Conservation (phyloP, 2,797 vertebrate species). For the Leptoclinus maculatus region DNA sequence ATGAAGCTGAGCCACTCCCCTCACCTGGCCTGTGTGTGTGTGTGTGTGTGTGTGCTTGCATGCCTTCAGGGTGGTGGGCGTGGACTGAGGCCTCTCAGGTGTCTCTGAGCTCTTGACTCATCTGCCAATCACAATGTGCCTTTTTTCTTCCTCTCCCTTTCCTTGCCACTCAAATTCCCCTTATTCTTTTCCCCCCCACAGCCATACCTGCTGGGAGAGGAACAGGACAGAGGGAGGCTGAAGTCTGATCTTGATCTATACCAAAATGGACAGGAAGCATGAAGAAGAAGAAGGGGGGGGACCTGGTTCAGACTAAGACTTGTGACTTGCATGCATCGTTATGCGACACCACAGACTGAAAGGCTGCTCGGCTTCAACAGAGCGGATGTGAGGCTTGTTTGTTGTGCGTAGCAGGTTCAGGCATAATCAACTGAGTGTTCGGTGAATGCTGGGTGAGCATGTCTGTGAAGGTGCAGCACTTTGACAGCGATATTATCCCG, state of each 20-base stretch:
- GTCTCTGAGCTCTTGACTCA: conserved; percentile 54
- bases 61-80: conserved; percentile 63
- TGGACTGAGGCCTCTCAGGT: conserved; percentile 69
- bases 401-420: conserved; percentile 45
- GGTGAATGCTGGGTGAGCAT: conserved; percentile 33
- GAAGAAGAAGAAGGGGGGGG: conserved; percentile 28
- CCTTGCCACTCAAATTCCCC: conserved; percentile 27
- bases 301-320: conserved; percentile 34
- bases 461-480: conserved; percentile 41
- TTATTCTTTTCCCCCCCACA: neutral
- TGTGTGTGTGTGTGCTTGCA: conserved; percentile 54
- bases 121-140: conserved; percentile 64
- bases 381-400: conserved; percentile 61
- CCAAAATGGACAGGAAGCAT: conserved; percentile 50
- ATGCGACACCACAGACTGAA: conserved; percentile 39
- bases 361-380: conserved; percentile 23
- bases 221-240: conserved; percentile 20
- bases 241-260: conserved; percentile 20
- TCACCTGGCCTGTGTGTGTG: conserved; percentile 51
- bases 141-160: conserved; percentile 22
- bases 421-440: conserved; percentile 40
- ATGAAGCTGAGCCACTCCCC: conserved; percentile 65
- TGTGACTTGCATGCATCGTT: conserved; percentile 45
- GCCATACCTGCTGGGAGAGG: conserved; percentile 6
- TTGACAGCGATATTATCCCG: conserved; percentile 37